phyloP scores from a whole-genome alignment of 2,797 vertebrate species.

The Loris lydekkerianus region DNA sequence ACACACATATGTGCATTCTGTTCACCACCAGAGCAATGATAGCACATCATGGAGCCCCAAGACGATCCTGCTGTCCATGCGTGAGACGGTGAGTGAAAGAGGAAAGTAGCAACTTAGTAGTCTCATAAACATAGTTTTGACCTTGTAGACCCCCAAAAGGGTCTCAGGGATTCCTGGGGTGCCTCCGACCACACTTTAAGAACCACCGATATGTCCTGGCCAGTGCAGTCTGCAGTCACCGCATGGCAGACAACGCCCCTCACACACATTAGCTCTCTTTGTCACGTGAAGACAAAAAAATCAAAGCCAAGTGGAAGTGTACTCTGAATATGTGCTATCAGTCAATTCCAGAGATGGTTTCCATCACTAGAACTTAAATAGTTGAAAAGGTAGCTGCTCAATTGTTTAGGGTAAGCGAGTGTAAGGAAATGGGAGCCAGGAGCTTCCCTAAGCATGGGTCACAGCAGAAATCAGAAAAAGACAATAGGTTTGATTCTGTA shows the following conservation, averaged over 20 bases:
- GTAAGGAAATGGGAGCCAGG: not conserved
- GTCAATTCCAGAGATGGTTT: not conserved
- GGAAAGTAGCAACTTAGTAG: not conserved
- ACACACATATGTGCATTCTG: not conserved
- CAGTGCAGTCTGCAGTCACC: rapidly evolving
- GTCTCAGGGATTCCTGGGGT: not conserved
- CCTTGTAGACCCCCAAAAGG: not conserved
- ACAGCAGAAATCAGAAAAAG: conserved; percentile 12
- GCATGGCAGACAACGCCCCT: not conserved
- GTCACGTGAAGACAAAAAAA: not conserved
- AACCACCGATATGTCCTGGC: not conserved
- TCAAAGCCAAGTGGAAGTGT: too few species aligned
- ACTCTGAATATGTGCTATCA: not conserved
- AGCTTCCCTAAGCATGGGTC: not conserved
- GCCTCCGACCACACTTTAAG: not conserved
- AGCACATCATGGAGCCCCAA: not conserved
- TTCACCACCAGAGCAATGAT: not conserved
- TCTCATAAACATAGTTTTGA: not conserved
- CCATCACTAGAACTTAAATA: not conserved
- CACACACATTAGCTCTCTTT: not conserved
- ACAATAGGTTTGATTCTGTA: not conserved
- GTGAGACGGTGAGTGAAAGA: not conserved
- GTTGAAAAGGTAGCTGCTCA: not conserved
- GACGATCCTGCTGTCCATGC: not conserved
- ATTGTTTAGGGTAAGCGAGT: not conserved